Evolutionary conservation across 2,113 vertebrate species (phyloP).

Genomic region (Prochilodus magdalenae): DNA sequence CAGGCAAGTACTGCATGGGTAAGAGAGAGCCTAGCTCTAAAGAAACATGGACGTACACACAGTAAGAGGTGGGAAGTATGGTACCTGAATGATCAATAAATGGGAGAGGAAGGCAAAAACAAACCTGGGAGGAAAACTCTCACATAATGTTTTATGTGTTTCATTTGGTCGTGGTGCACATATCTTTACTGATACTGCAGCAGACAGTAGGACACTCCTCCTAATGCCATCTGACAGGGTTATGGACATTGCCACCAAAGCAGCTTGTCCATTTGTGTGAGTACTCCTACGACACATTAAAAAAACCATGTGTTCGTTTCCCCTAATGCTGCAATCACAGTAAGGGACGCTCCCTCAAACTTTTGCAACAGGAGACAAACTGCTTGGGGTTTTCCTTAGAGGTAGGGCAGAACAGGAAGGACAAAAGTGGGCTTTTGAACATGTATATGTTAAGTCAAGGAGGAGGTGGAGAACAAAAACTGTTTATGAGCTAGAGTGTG

Average conservation of each 20-base stretch:
- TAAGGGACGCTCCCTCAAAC: no score
- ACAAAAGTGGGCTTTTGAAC: conserved; percentile 34
- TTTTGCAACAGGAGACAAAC: conserved; percentile 48
- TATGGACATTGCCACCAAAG: background rate
- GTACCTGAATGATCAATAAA: conserved; percentile 50
- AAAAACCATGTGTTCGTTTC: no score
- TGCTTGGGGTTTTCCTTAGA: background rate
- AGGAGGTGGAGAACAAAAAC: background rate
- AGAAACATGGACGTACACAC: conserved; percentile 31
- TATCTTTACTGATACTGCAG: background rate
- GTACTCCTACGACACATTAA: background rate
- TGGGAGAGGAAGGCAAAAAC: background rate
- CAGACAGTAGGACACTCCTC: background rate
- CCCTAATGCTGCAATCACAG: no score
- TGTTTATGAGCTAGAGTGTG: background rate
- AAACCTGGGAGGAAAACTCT: conserved; percentile 24
- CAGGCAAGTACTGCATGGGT: conserved; percentile 8
- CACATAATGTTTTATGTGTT: conserved; percentile 22
- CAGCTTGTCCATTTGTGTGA: background rate
- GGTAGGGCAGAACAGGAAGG: background rate
- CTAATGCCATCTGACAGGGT: background rate
- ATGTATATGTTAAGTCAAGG: conserved; percentile 29
- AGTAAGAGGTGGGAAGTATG: background rate
- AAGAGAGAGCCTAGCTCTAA: background rate
- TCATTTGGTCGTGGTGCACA: conserved; percentile 28